phyloP scores from a whole-genome alignment of 2,797 vertebrate species.

The Helarctos malayanus region DNA sequence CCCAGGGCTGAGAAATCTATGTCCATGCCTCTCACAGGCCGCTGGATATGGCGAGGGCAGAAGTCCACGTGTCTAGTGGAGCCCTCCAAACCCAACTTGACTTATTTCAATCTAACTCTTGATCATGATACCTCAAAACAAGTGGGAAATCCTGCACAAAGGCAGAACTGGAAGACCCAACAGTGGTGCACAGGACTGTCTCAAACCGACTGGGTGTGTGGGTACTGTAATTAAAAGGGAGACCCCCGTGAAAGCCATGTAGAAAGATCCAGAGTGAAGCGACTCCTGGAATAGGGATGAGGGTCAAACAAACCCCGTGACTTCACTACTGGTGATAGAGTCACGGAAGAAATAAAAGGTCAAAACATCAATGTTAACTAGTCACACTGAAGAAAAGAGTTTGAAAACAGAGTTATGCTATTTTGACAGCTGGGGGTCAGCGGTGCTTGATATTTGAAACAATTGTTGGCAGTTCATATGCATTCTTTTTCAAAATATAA shows the following conservation, averaged over 20 bases:
- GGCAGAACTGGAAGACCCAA: background rate
- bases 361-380: background rate
- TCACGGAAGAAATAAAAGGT: background rate
- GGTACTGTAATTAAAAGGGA: background rate
- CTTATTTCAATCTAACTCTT: background rate
- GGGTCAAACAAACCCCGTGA: background rate
- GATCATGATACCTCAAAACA: background rate
- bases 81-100: background rate
- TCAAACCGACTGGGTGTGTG: background rate
- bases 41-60: background rate
- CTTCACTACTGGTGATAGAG: background rate
- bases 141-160: background rate
- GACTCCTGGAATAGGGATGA: background rate
- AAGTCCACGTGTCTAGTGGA: background rate
- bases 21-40: background rate
- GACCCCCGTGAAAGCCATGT: background rate
- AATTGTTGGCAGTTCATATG: slow-evolving; percentile 9
- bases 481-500: slow-evolving; percentile 65
- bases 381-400: background rate
- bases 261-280: background rate
- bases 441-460: slow-evolving; percentile 63
- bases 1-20: background rate
- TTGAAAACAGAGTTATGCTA: slow-evolving; percentile 51
- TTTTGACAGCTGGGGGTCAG: slow-evolving; percentile 65
- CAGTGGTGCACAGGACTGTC: background rate